A percentile compares a stretch with the other conserved stretches of the same genome.
Evolutionary conservation across 2,113 vertebrate species (phyloP).

Genomic region (Dicerorhinus sumatrensis): DNA sequence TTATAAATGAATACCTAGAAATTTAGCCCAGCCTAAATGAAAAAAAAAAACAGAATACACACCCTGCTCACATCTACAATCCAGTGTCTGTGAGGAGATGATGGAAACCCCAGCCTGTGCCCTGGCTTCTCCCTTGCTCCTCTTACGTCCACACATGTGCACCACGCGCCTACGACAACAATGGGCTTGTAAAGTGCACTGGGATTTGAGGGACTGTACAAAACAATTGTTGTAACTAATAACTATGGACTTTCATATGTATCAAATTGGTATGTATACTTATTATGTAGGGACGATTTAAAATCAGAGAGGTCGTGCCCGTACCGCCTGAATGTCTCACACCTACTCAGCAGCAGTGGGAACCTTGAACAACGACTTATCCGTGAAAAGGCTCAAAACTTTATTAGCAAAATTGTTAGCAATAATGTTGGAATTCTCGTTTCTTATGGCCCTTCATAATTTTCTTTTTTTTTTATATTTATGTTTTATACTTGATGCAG

Average conservation of each 20-base stretch:
- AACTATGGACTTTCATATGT: neutral
- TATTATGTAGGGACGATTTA: neutral
- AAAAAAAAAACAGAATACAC: neutral
- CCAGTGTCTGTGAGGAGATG: neutral
- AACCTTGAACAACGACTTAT: neutral
- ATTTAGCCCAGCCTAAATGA: too few species aligned
- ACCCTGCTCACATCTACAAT: accelerated
- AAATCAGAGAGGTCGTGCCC: neutral
- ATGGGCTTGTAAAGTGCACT: neutral
- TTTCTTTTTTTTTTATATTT: neutral
- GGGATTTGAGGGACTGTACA: neutral
- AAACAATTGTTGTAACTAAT: neutral
- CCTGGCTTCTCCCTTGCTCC: neutral
- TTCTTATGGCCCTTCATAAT: neutral
- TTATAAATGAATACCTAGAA: neutral
- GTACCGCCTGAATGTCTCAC: neutral
- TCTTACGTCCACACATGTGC: neutral
- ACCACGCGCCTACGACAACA: accelerated
- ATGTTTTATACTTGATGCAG: neutral
- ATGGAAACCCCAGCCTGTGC: neutral
- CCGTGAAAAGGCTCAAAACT: neutral
- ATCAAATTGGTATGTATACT: neutral
- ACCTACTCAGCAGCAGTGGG: neutral
- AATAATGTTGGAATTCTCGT: neutral
- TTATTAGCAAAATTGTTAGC: neutral